A percentile compares a stretch with the other conserved stretches of the same genome.
Conservation (phyloP, 2,888 invertebrate genomes). For the Eupithecia subumbrata region DNA sequence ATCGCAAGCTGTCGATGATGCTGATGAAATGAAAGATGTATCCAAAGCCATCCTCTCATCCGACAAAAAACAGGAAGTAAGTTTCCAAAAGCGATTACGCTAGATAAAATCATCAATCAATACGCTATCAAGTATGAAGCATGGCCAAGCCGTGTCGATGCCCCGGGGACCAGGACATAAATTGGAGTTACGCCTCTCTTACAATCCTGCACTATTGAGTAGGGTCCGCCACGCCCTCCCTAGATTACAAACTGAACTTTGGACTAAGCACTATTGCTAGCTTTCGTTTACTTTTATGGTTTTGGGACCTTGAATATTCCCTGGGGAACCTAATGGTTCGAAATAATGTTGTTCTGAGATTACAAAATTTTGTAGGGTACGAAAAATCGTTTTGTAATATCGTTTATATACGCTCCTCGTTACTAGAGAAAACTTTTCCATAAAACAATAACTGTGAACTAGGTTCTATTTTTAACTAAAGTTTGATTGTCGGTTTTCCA, state of each 20-base stretch:
- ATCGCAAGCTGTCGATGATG: neutral
- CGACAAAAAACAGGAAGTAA: neutral
- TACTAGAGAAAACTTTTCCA: neutral
- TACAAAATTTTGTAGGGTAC: neutral
- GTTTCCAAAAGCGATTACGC: slow-evolving; percentile 14
- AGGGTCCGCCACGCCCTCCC: slow-evolving; percentile 43
- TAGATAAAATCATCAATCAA: slow-evolving; percentile 34
- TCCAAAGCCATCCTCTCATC: neutral
- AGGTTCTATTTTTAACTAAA: neutral
- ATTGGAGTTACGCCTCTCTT: slow-evolving; percentile 41
- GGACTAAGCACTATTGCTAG: slow-evolving; percentile 20
- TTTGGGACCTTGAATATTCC: slow-evolving; percentile 22
- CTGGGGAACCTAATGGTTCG: neutral
- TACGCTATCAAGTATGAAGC: slow-evolving; percentile 29
- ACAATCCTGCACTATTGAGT: slow-evolving; percentile 34
- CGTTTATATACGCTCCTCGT: neutral
- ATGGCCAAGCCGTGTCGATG: slow-evolving; percentile 25
- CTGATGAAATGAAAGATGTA: neutral
- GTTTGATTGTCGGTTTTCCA: neutral
- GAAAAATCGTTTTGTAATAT: neutral
- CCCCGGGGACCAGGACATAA: slow-evolving; percentile 36
- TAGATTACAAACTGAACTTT: slow-evolving; percentile 24
- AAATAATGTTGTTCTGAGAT: neutral
- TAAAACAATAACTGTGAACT: neutral
- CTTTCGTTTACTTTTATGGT: slow-evolving; percentile 30